phyloP scores from a whole-genome alignment of 2,797 vertebrate genomes.

The Cygnus olor region DNA sequence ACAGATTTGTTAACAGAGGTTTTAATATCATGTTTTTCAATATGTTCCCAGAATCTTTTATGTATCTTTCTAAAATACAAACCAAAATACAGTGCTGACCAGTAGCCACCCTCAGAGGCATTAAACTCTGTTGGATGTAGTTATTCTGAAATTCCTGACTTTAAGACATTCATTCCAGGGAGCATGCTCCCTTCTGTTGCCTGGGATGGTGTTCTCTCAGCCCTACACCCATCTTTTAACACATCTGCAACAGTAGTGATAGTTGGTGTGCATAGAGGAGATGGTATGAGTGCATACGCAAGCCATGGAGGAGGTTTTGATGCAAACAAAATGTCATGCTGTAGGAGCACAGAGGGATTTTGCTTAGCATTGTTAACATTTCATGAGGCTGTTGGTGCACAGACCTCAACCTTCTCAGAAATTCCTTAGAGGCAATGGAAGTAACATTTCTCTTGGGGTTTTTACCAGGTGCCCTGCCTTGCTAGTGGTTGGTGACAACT shows the following conservation, averaged over 20 bases:
- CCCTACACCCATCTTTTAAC: not conserved
- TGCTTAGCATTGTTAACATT: not conserved
- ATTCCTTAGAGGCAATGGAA: not conserved
- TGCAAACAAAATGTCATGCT: not conserved
- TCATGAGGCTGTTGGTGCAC: not conserved
- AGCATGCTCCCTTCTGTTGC: not conserved
- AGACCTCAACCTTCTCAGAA: not conserved
- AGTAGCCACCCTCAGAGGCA: not conserved
- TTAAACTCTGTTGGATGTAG: not conserved
- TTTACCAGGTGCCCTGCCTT: slow-evolving; percentile 87
- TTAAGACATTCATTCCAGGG: not conserved
- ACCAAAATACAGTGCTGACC: not conserved
- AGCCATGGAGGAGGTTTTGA: not conserved
- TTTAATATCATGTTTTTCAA: not conserved
- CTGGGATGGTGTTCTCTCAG: not conserved
- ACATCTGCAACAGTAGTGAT: not conserved
- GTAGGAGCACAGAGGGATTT: not conserved
- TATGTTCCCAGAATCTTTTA: not conserved
- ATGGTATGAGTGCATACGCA: accelerated
- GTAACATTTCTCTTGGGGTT: slow-evolving; percentile 23
- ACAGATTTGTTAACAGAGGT: not conserved
- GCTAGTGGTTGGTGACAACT: slow-evolving; percentile 92
- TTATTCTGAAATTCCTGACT: not conserved
- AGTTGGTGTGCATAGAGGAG: not conserved
- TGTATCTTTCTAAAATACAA: not conserved